phyloP scores from a whole-genome alignment of 1,140 invertebrate species.

The Acromyrmex echinatior region DNA sequence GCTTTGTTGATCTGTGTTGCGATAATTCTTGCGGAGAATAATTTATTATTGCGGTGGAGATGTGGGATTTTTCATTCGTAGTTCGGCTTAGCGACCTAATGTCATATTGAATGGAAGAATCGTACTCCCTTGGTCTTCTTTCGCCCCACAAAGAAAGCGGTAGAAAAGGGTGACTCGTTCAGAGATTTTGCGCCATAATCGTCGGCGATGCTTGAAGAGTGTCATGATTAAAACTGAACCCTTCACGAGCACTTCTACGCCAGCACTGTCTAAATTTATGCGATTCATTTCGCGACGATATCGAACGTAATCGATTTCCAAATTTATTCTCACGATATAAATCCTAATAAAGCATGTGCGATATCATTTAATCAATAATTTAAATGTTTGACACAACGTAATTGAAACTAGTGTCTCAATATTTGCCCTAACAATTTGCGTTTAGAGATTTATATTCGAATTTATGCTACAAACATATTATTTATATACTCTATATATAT shows the following conservation, averaged over 20 bases:
- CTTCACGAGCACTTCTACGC: conserved; percentile 5
- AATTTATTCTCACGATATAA: conserved; percentile 5
- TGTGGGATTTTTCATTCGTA: conserved; percentile 48
- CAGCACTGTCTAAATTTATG: conserved; percentile 1
- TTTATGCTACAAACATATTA: background rate
- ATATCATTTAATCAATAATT: background rate
- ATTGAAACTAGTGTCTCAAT: background rate
- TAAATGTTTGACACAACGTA: background rate
- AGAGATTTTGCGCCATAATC: conserved; percentile 53
- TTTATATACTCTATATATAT: background rate
- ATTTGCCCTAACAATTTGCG: background rate
- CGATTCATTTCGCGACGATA: conserved; percentile 9
- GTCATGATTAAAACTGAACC: conserved; percentile 53
- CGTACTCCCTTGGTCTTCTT: conserved; percentile 7
- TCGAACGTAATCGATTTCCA: background rate
- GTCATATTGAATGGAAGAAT: conserved; percentile 40
- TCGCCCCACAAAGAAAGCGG: background rate
- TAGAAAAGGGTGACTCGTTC: conserved; percentile 9
- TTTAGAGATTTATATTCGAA: conserved; percentile 3
- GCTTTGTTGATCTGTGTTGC: background rate
- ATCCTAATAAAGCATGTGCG: background rate
- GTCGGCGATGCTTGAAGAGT: conserved; percentile 46
- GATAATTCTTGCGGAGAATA: conserved; percentile 41
- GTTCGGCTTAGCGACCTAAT: conserved; percentile 40
- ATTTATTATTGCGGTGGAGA: background rate